Conservation (phyloP, 1,140 invertebrate species). For the Dendroctonus valens region DNA sequence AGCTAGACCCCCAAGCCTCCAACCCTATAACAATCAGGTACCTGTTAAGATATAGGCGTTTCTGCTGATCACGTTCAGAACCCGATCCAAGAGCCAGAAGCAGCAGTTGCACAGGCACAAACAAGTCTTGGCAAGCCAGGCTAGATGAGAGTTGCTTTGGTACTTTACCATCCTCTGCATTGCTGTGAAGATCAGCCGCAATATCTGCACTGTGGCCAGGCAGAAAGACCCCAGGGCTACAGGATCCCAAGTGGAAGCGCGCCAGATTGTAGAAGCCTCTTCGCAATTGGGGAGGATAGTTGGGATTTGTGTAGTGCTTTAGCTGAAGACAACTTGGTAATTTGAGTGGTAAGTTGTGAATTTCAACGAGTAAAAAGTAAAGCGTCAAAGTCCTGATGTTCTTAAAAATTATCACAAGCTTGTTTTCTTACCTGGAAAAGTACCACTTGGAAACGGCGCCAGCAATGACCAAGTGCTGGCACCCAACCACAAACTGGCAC, state of each 20-base stretch:
- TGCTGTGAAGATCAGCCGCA: conserved; percentile 41
- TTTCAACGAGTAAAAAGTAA: neutral
- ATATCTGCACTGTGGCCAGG: conserved; percentile 68
- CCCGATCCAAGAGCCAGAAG: conserved; percentile 68
- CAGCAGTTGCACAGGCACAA: conserved; percentile 59
- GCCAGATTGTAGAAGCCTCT: conserved; percentile 60
- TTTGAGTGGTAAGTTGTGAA: too few species aligned
- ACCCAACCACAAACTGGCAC: conserved; percentile 70
- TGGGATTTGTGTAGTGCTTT: conserved; percentile 57
- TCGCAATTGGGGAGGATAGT: conserved; percentile 59
- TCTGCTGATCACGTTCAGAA: conserved; percentile 68
- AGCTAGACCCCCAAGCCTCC: neutral
- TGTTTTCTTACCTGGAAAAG: conserved; percentile 64
- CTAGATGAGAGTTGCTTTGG: too few species aligned
- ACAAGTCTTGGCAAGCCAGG: neutral
- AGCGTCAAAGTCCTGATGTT: neutral
- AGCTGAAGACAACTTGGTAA: neutral
- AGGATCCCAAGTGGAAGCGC: conserved; percentile 73
- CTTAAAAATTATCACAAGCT: conserved; percentile 10
- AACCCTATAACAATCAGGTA: conserved; percentile 41
- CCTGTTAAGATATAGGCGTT: conserved; percentile 81
- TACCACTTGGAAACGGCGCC: conserved; percentile 75
- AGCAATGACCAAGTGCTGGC: conserved; percentile 75
- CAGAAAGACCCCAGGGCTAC: conserved; percentile 74
- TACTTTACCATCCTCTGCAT: too few species aligned